Conservation (phyloP, 2,888 invertebrate species). For the Leucophora obtusa region DNA sequence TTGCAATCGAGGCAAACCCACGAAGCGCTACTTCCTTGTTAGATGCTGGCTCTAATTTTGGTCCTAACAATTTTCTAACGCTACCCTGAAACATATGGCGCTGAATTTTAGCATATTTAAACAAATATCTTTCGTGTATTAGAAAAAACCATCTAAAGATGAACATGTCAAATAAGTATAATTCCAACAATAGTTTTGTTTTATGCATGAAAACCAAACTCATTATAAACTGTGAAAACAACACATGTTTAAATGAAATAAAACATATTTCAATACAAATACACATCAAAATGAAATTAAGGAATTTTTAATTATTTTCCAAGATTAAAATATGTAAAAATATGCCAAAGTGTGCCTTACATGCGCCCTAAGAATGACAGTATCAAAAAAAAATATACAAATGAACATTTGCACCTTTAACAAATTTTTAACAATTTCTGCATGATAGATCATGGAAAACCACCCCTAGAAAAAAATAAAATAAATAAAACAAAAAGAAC, state of each 20-base stretch:
- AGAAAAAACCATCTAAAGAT: no score
- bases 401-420: slow-evolving; percentile 32
- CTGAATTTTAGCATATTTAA: no score
- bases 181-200: no score
- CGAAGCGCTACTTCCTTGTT: no score
- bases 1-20: no score
- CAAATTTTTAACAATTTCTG: slow-evolving; percentile 23
- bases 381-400: background rate
- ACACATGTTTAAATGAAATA: background rate
- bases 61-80: no score
- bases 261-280: no score
- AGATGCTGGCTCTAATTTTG: no score
- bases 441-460: slow-evolving; percentile 37
- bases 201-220: no score
- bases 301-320: background rate
- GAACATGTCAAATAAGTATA: background rate
- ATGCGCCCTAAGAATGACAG: slow-evolving; percentile 41
- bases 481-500: background rate
- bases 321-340: background rate
- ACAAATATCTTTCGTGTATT: no score
- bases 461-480: slow-evolving; percentile 28
- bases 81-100: no score
- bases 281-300: background rate
- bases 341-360: slow-evolving; percentile 50
- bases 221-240: slow-evolving; percentile 8